Evolutionary conservation across 2,888 invertebrate genomes (phyloP), one percentile per base, ranked within the genome.

Genomic region (Tenthredo distinguenda): DNA sequence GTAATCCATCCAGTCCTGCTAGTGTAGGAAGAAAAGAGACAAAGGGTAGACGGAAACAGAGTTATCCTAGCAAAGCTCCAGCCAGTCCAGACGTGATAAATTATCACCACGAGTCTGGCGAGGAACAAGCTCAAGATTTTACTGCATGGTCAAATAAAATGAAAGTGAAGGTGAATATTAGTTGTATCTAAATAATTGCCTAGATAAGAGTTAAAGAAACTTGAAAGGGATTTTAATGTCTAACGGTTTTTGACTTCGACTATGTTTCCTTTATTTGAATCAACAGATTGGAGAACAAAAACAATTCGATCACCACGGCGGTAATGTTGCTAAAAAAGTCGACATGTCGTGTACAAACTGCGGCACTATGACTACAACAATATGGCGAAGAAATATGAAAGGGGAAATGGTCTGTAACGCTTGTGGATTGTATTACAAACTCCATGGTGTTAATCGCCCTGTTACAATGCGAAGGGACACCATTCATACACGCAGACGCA

Each of bases 381-480:
- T 99, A 88, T 99, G 99, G 99, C 95, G 99, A 91, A 95, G 99
- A 90, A 99, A 99, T 94, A 96, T 98, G 91, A 96, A 98, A 91
- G 99, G 99, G 2, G 99, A 99, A 95, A 99, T 99, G 95, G 99
- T 99, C 86, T 99, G 99, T 94, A 99, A 99, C 94, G 99, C 99
- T 65, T 99, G 99, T 94, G 99, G 99, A 0, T 96, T 99, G 58
- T 99, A 99, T 95, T 99, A 96, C 95, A 99, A 99, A 94, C 95
- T 99, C 89, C 99, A 99, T 94, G 98, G 98, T 88, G 97, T 98
- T 84, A 98, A 98, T 94, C 96, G 99, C 86, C 99, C 99, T 37
- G 96, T 98, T 89, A 98, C 98, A 86, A 99, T 99, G 99, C 96
- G 98, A 90, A 97, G 99, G 90, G 99, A 99, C 93, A 99, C 98